These are phyloP conservation scores for Epistrophe grossulariae DNA, from an alignment of 2,888 invertebrate species.

Conservation along the genomic window DNA sequence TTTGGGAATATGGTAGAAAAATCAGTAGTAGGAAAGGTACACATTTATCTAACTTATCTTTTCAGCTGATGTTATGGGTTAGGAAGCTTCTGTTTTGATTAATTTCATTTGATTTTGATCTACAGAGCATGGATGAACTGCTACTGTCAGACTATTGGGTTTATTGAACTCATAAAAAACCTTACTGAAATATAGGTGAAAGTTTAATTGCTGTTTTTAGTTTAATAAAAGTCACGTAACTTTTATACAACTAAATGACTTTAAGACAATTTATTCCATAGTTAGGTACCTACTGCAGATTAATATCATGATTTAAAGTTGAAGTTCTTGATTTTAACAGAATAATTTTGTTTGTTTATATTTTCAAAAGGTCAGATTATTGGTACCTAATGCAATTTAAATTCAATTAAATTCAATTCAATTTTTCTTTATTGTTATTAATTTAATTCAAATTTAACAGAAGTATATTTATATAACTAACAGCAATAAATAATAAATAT, in stretches of 20 bases:
- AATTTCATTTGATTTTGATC: slow-evolving; percentile 35
- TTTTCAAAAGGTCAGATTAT: too few relatives aligned
- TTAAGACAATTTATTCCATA: neutral
- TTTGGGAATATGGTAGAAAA: neutral
- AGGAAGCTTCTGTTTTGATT: slow-evolving; percentile 65
- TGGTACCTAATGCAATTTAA: too few relatives aligned
- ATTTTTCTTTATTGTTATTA: too few relatives aligned
- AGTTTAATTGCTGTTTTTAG: neutral
- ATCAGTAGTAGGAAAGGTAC: slow-evolving; percentile 12
- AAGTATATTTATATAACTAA: too few relatives aligned
- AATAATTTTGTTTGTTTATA: too few relatives aligned
- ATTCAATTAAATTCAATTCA: too few relatives aligned
- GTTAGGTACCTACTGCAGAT: neutral
- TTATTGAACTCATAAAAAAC: slow-evolving; percentile 24
- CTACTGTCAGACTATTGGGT: slow-evolving; percentile 10
- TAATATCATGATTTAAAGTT: neutral
- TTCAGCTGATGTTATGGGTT: slow-evolving; percentile 28
- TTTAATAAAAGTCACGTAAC: neutral
- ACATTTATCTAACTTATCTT: slow-evolving; percentile 15
- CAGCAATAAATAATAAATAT: too few relatives aligned
- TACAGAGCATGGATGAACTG: slow-evolving; percentile 12
- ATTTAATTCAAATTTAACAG: too few relatives aligned
- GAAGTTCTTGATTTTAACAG: neutral
- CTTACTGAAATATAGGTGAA: neutral
- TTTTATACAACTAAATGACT: neutral